These are phyloP conservation scores for Drosophila erecta DNA, from an alignment of 1,140 invertebrate species.

Conservation along the genomic window DNA sequence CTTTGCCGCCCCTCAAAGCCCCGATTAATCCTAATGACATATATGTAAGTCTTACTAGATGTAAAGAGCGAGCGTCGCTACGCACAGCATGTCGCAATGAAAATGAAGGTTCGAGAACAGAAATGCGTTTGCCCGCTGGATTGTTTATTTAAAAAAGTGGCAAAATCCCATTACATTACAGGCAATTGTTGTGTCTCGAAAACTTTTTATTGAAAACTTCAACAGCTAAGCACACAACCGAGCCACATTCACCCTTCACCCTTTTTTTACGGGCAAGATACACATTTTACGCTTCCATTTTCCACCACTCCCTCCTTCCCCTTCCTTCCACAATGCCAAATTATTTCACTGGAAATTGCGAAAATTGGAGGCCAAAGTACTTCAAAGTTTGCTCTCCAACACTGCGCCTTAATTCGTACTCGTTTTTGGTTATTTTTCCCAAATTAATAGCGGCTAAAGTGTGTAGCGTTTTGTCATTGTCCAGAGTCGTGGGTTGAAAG, in stretches of 20 bases:
- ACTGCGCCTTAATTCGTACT: constrained; percentile 16
- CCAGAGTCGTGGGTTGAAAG: constrained; percentile 3
- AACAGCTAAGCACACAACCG: constrained; percentile 5
- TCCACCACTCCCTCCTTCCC: too few relatives aligned
- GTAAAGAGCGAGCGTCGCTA: too few relatives aligned
- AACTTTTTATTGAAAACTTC: not conserved
- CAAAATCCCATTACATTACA: constrained; percentile 3
- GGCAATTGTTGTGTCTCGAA: not conserved
- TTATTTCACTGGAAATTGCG: constrained; percentile 22
- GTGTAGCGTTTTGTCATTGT: constrained; percentile 74
- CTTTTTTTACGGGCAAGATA: not conserved
- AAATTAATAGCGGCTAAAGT: constrained; percentile 77
- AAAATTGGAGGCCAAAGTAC: constrained; percentile 8
- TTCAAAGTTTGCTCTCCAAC: constrained; percentile 36
- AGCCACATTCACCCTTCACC: not conserved
- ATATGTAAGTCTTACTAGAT: too few relatives aligned
- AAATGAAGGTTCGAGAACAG: too few relatives aligned
- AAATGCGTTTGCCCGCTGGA: too few relatives aligned
- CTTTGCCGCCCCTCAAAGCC: not conserved
- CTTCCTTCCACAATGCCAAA: constrained; percentile 1
- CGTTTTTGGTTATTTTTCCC: constrained; percentile 57
- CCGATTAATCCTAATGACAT: not conserved
- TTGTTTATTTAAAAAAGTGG: not conserved
- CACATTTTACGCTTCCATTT: constrained; percentile 12
- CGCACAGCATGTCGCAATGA: too few relatives aligned